A percentile compares a stretch with the other conserved stretches of the same genome.
Evolutionary conservation across 2,113 vertebrate species (phyloP).

Genomic region (Rhinichthys klamathensis): DNA sequence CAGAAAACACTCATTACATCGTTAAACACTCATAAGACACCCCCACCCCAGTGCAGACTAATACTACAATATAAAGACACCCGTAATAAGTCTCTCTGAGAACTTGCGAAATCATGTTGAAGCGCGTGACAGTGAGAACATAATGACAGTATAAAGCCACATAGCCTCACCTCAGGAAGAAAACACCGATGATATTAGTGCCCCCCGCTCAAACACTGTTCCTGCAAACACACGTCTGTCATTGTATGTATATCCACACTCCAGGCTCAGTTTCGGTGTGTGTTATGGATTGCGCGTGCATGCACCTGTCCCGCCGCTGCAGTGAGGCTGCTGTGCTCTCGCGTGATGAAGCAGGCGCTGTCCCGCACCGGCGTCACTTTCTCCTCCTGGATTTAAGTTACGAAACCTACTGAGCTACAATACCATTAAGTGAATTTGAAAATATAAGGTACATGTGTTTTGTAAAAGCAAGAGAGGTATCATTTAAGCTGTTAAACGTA

Average conservation of each 20-base stretch:
- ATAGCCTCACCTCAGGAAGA: conserved; percentile 39
- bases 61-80: neutral
- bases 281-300: conserved; percentile 37
- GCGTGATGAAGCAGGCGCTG: conserved; percentile 33
- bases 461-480: neutral
- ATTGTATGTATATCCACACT: conserved; percentile 26
- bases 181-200: neutral
- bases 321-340: conserved; percentile 48
- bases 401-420: neutral
- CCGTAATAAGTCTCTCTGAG: conserved; percentile 3
- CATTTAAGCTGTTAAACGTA: neutral
- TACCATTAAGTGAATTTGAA: neutral
- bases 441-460: neutral
- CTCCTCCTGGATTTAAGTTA: conserved; percentile 5
- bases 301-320: conserved; percentile 54
- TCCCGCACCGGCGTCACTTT: conserved; percentile 35
- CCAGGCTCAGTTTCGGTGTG: neutral
- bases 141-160: neutral
- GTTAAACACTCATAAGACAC: neutral
- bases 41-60: neutral
- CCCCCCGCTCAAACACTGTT: neutral
- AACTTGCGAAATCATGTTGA: conserved; percentile 30
- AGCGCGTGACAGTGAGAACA: neutral
- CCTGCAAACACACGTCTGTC: conserved; percentile 6
- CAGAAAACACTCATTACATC: neutral